A percentile compares a stretch with the other conserved stretches of the same genome.
Conservation (phyloP, 37 sponge, comb jelly and placozoan genomes). For the Spongia lamella region DNA sequence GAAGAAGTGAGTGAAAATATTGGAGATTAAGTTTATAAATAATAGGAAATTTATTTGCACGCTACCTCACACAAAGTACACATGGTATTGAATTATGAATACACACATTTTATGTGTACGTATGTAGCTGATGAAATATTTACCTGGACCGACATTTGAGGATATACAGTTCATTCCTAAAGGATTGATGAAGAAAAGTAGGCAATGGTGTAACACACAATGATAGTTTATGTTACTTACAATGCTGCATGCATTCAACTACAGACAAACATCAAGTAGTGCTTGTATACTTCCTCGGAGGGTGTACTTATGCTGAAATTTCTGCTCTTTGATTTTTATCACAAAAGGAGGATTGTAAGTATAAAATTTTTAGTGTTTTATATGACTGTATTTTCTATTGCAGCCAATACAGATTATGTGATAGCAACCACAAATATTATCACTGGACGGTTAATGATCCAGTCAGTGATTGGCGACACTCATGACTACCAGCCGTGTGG, state of each 20-base stretch:
- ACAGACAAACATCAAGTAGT: constrained; percentile 61
- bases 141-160: constrained; percentile 51
- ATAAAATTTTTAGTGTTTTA: not conserved
- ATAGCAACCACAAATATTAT: constrained; percentile 32
- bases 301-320: constrained; percentile 92
- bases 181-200: constrained; percentile 32
- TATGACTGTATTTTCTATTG: not conserved
- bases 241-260: too few species aligned
- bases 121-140: constrained; percentile 18
- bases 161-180: constrained; percentile 22
- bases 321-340: constrained; percentile 92
- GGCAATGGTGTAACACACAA: too few species aligned
- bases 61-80: too few species aligned
- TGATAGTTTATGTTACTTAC: too few species aligned
- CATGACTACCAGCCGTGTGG: too few species aligned
- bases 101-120: not conserved
- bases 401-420: constrained; percentile 21
- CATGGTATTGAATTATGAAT: too few species aligned
- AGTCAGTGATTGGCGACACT: too few species aligned
- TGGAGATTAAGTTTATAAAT: not conserved
- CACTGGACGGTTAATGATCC: not conserved
- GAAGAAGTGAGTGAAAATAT: too few species aligned
- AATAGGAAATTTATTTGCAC: too few species aligned
- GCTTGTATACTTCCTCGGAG: constrained; percentile 95
- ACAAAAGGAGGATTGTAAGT: constrained; percentile 74